Base-by-base conservation (phyloP, 1,140 invertebrate species). In the Drosophila bocki region DNA sequence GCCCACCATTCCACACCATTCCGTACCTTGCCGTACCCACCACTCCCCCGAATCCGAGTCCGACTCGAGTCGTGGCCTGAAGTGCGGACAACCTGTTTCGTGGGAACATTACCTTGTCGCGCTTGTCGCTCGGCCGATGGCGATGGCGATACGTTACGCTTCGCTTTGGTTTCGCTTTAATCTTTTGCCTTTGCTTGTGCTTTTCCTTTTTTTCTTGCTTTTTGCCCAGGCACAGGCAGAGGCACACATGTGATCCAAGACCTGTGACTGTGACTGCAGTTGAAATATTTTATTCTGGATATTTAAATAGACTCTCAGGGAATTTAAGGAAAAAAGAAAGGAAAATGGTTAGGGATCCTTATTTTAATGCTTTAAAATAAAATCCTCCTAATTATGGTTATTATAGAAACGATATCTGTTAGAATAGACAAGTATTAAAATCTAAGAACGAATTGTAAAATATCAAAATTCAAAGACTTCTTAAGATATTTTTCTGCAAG, bases 91-190 rank as follows among this genome's bases (percentile, higher is more conserved):
- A 92, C 91, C 91, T 92, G 91, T 92, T 92, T 91, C 91, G 91
- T 92, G 91, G 91, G 91, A 92, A 92, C 91, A 91, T 92, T 92
- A 92, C 91, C 91, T 92, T 92, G 91, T 86, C 83, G 81, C 87
- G 85, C 75, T 85, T 88, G 86, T 90, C 87, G 86, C 84, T 87
- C 68, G 82, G 54, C 79, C 83, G 75, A 78, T 78, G 75, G 75
- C 81, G 84, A 90, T 87, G 84, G 84, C 87, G 87, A 80, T 91
- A 87, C 76, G 87, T 91, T 91, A 86, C 82, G 82, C 80, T 91
- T 91, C 86, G 87, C 81, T 86, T 91, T 91, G 87, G 87, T 80
- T 91, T 91, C 82, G 87, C 81, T 87, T 87, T 87, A 87, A 87
- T 91, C 85, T 85, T 81, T 68, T 75, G 69, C 44, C 47, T 70